A percentile compares a stretch with the other conserved stretches of the same genome.
These are phyloP conservation scores for Steatornis caripensis DNA, from an alignment of 2,113 vertebrate species.

Conservation along the genomic window DNA sequence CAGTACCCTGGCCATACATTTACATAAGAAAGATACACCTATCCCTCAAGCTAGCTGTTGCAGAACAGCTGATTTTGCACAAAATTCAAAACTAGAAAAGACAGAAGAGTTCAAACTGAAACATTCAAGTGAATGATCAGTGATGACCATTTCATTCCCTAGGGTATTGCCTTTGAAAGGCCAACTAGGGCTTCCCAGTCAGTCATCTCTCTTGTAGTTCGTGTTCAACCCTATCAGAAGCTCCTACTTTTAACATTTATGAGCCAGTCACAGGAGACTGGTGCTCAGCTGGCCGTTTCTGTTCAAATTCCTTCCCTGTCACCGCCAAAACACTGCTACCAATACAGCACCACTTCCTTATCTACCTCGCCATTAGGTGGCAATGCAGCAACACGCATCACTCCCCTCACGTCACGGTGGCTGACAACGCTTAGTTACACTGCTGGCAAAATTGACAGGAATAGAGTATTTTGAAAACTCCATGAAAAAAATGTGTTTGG, in stretches of 20 bases:
- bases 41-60: background rate
- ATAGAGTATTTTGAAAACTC: background rate
- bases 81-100: background rate
- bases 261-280: background rate
- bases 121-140: background rate
- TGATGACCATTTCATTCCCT: background rate
- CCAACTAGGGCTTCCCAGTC: background rate
- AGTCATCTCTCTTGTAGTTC: background rate
- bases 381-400: background rate
- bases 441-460: background rate
- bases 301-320: background rate
- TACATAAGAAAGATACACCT: background rate
- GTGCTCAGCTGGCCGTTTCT: background rate
- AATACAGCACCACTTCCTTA: accelerated
- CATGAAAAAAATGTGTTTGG: background rate
- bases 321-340: accelerated
- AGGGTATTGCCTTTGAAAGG: background rate
- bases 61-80: background rate
- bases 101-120: background rate
- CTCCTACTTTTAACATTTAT: background rate
- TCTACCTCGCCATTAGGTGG: background rate
- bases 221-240: background rate
- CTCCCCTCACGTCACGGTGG: accelerated
- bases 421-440: accelerated
- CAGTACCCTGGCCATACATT: background rate